phyloP scores from a whole-genome alignment of 2,888 invertebrate species.

The Phengaris arion region DNA sequence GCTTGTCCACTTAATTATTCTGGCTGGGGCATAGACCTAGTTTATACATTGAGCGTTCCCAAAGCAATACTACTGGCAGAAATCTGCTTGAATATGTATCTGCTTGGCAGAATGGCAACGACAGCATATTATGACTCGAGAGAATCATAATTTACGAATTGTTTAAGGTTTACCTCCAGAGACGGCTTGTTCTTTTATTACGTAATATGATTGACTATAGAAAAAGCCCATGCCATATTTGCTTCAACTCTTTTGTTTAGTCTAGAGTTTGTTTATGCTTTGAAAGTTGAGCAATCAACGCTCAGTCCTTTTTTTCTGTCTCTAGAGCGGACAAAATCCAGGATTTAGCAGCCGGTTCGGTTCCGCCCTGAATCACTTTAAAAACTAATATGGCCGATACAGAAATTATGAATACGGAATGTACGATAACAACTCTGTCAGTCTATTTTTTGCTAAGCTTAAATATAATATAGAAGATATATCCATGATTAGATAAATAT shows the following conservation, averaged over 20 bases:
- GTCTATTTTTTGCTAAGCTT: neutral
- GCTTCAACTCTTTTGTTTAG: no score
- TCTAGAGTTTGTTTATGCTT: neutral
- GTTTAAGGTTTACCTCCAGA: no score
- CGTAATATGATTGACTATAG: no score
- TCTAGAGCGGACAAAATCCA: neutral
- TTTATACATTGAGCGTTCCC: neutral
- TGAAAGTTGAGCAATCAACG: neutral
- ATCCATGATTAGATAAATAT: no score
- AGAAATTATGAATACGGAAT: neutral
- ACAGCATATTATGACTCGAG: no score
- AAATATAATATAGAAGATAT: no score
- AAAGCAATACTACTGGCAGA: neutral
- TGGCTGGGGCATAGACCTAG: neutral
- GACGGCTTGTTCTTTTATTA: no score
- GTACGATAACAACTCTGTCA: neutral
- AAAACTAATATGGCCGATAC: slow-evolving; percentile 6
- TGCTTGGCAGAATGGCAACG: no score
- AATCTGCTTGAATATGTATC: no score
- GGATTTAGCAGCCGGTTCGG: neutral
- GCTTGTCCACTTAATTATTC: slow-evolving; percentile 1
- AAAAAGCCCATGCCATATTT: no score
- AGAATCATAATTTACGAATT: no score
- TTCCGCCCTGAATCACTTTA: neutral
- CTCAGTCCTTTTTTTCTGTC: neutral